Conservation (phyloP, 2,113 vertebrate species). For the Hiodon alosoides region DNA sequence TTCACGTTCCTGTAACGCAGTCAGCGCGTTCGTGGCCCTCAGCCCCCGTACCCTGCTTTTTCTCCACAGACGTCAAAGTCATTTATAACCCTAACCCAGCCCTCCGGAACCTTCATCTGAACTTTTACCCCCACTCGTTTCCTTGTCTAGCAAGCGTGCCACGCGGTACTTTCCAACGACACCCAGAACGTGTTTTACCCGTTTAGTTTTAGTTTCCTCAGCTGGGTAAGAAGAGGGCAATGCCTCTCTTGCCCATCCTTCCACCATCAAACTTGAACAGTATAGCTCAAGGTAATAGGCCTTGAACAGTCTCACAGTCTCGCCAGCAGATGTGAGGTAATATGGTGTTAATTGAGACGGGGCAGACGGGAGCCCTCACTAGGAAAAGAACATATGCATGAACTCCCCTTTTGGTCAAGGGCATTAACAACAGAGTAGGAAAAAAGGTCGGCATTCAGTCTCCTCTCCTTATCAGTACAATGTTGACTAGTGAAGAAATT, state of each 20-base stretch:
- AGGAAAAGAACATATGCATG: constrained; percentile 16
- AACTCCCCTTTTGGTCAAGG: constrained; percentile 39
- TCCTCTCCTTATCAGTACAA: constrained; percentile 30
- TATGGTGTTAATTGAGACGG: constrained; percentile 46
- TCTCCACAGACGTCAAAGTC: constrained; percentile 48
- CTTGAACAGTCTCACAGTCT: constrained; percentile 25
- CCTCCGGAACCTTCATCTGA: constrained; percentile 31
- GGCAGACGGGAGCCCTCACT: constrained; percentile 38
- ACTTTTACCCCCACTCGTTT: constrained; percentile 37
- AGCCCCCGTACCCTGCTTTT: constrained; percentile 40
- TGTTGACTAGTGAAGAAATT: constrained; percentile 19
- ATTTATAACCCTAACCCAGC: constrained; percentile 23
- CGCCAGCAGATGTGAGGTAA: constrained; percentile 57
- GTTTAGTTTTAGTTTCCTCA: neutral
- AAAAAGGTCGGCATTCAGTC: constrained; percentile 42
- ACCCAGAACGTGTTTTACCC: no score
- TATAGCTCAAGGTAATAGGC: constrained; percentile 44
- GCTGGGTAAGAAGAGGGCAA: neutral
- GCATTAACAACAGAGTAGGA: constrained; percentile 44
- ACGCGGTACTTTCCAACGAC: neutral
- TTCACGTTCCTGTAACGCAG: constrained; percentile 38
- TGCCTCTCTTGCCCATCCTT: constrained; percentile 26
- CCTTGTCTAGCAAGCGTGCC: neutral
- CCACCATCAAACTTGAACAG: constrained; percentile 34
- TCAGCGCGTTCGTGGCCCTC: constrained; percentile 30